These are phyloP conservation scores for Nicator chloris DNA, from an alignment of 2,113 vertebrate species.

Conservation along the genomic window DNA sequence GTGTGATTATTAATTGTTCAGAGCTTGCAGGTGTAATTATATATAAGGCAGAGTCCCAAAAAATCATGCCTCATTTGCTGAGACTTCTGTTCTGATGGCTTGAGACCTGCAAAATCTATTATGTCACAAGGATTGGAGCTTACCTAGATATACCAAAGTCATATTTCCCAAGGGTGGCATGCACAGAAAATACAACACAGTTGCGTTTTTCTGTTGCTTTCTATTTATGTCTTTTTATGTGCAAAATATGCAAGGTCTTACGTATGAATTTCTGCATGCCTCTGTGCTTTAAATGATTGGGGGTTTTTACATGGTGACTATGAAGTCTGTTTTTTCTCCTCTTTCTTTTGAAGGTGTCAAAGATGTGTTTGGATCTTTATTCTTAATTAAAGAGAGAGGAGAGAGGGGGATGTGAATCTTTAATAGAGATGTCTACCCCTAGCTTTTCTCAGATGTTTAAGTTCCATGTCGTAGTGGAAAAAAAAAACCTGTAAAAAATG, in stretches of 20 bases:
- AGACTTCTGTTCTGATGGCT: background rate
- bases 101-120: background rate
- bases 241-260: background rate
- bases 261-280: background rate
- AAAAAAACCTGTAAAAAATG: no score
- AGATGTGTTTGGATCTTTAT: background rate
- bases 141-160: background rate
- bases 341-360: background rate
- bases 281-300: background rate
- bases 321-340: background rate
- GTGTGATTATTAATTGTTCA: slow-evolving; percentile 3
- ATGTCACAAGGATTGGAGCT: background rate
- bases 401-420: background rate
- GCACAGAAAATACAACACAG: background rate
- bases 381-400: background rate
- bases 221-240: background rate
- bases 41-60: background rate
- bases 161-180: background rate
- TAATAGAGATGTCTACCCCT: background rate
- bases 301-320: background rate
- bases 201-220: background rate
- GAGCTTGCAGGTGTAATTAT: background rate
- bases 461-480: no score
- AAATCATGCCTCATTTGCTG: background rate
- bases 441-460: background rate